Conservation (phyloP, 2,888 invertebrate genomes). For the Labia minor region DNA sequence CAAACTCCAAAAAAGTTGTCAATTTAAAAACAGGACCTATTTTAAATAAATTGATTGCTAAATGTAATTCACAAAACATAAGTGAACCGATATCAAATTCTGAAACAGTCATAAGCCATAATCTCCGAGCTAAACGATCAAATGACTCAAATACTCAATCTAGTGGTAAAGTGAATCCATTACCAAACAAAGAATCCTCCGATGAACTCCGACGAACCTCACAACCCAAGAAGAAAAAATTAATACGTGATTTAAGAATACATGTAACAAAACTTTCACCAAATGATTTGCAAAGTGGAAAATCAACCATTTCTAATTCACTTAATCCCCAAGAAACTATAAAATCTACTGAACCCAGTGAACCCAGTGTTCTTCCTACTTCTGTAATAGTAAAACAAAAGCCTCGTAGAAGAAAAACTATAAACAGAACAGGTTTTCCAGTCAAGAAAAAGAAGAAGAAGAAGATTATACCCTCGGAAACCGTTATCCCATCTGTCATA, state of each 20-base stretch:
- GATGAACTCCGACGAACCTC: conserved; percentile 47
- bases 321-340: conserved; percentile 15
- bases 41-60: neutral
- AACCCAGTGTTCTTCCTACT: neutral
- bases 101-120: neutral
- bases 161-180: neutral
- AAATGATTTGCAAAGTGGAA: conserved; percentile 26
- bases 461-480: conserved; percentile 34
- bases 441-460: conserved; percentile 73
- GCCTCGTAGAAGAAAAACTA: conserved; percentile 56
- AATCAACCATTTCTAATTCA: conserved; percentile 27
- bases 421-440: conserved; percentile 81
- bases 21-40: neutral
- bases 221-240: conserved; percentile 37
- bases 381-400: conserved; percentile 39
- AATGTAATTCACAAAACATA: neutral
- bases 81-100: neutral
- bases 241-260: conserved; percentile 31
- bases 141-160: neutral
- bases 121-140: neutral
- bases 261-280: conserved; percentile 31
- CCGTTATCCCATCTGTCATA: neutral
- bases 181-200: conserved; percentile 35
- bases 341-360: neutral
- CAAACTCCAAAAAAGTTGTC: neutral